Evolutionary conservation across 2,113 vertebrate genomes (phyloP).

Genomic region (Tamias sibiricus): DNA sequence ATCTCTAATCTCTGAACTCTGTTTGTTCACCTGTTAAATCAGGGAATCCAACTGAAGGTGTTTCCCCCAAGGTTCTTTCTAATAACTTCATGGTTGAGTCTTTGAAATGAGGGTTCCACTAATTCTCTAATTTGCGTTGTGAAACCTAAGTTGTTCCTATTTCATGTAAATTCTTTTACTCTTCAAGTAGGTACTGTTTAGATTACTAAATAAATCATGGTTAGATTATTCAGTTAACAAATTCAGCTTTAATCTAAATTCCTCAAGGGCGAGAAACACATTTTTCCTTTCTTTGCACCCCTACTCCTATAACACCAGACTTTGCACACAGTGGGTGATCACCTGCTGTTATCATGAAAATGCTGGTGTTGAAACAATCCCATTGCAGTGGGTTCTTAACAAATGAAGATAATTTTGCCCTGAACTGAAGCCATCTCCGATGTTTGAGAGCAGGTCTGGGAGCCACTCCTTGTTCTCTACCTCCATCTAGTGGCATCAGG

Average conservation of each 20-base stretch:
- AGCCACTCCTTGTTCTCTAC: slow-evolving; percentile 72
- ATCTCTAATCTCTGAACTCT: background rate
- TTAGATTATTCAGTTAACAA: background rate
- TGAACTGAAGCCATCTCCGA: background rate
- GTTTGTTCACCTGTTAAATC: background rate
- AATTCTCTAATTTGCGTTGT: slow-evolving; percentile 8
- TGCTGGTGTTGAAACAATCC: background rate
- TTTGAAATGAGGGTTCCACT: background rate
- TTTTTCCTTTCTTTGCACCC: background rate
- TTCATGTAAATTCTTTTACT: background rate
- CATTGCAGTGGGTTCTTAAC: background rate
- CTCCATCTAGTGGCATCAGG: slow-evolving; percentile 82
- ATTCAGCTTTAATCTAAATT: slow-evolving; percentile 16
- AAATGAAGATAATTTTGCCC: background rate
- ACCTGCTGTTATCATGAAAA: background rate
- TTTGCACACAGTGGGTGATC: background rate
- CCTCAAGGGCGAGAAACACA: background rate
- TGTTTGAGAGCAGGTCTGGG: background rate
- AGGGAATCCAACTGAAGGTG: background rate
- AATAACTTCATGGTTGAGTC: background rate
- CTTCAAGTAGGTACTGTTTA: slow-evolving; percentile 12
- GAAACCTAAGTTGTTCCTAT: slow-evolving; percentile 36
- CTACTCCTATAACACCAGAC: background rate
- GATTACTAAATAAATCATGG: slow-evolving; percentile 14
- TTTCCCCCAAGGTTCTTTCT: background rate